Base-by-base conservation (phyloP, 2,113 vertebrate species). In the Syngnathus typhle region DNA sequence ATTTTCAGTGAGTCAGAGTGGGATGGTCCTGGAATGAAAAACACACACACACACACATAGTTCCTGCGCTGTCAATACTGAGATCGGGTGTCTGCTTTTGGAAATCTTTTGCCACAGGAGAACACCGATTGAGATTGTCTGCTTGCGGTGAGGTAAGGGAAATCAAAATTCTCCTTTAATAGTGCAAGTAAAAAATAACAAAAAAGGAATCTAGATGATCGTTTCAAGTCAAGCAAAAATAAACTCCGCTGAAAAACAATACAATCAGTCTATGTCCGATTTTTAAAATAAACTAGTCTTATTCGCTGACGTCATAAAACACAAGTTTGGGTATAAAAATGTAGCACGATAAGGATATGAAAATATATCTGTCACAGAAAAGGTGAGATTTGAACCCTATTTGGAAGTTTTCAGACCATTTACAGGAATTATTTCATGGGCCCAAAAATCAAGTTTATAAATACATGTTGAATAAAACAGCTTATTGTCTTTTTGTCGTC, bases 401-500 rank as follows among this genome's bases (percentile, higher is more conserved):
- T 78, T 77, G 43, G 21, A 73, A 63, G n/a, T 72, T 78, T 43
- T 68, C 70, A 87, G 60, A 75, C 68, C 43, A 78, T 66, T 78
- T 68, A 68, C 5, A 58, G 54, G 1, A 61, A 77, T 74, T 75
- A 65, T 72, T 74, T 63, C 23, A 68, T 76, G 13, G 21, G 37
- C n/a, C 70, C 46, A 23, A 51, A 62, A 56, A 60, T 61, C 59
- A 76, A 73, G 60, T 39, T 54, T 82, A 67, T 89, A 87, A 89
- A 89, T 82, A 89, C 80, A 83, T 61, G 76, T 75, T 72, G 72
- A 81, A 82, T 80, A 77, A 82, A 87, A 88, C 81, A 86, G 80
- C 80, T 87, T 86, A 86, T 88, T 80, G 75, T 70, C 60, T 70
- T 74, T 60, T 73, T 41, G 27, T 71, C 47, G 62, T 60, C 36